Evolutionary conservation across 2,113 vertebrate genomes (phyloP).

Genomic region (Indicator maculatus): DNA sequence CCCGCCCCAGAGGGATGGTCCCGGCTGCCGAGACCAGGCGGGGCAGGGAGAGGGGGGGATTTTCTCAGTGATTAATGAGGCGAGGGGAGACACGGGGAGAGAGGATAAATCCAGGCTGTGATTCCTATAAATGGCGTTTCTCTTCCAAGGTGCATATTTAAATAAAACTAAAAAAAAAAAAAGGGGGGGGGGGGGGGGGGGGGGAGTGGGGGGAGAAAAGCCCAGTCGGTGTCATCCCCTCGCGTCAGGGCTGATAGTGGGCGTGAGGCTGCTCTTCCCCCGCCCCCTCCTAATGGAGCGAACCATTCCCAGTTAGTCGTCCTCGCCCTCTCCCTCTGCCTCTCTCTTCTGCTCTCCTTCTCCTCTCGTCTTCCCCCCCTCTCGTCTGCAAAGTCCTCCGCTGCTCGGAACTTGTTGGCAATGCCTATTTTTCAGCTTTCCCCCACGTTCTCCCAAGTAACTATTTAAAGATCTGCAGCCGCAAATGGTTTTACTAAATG

Average conservation of each 20-base stretch:
- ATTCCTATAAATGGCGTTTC: slow-evolving; percentile 78
- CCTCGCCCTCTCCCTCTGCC: slow-evolving; percentile 58
- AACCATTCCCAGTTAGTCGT: slow-evolving; percentile 82
- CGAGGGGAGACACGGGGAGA: neutral
- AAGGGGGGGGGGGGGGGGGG: neutral
- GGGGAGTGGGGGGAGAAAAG: slow-evolving; percentile 45
- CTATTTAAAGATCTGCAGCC: slow-evolving; percentile 86
- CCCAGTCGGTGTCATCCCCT: slow-evolving; percentile 78
- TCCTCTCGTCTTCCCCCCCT: slow-evolving; percentile 71
- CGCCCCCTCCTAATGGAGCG: slow-evolving; percentile 87
- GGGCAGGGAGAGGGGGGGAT: neutral
- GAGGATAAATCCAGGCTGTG: slow-evolving; percentile 58
- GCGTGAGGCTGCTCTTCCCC: slow-evolving; percentile 83
- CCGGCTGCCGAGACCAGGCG: neutral
- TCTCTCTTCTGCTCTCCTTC: slow-evolving; percentile 48
- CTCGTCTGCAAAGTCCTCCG: slow-evolving; percentile 79
- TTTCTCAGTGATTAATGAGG: neutral
- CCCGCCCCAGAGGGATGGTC: neutral
- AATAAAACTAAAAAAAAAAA: slow-evolving; percentile 40
- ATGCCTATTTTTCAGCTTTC: slow-evolving; percentile 84
- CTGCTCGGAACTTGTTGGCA: slow-evolving; percentile 83
- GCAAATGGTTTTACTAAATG: slow-evolving; percentile 92
- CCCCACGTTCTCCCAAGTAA: slow-evolving; percentile 83
- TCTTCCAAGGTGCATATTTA: slow-evolving; percentile 72
- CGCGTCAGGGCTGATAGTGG: slow-evolving; percentile 86